Percentiles rank a stretch among this genome's conserved stretches.
Evolutionary conservation across 1,140 invertebrate species (phyloP).

Genomic region (Drosophila elegans): DNA sequence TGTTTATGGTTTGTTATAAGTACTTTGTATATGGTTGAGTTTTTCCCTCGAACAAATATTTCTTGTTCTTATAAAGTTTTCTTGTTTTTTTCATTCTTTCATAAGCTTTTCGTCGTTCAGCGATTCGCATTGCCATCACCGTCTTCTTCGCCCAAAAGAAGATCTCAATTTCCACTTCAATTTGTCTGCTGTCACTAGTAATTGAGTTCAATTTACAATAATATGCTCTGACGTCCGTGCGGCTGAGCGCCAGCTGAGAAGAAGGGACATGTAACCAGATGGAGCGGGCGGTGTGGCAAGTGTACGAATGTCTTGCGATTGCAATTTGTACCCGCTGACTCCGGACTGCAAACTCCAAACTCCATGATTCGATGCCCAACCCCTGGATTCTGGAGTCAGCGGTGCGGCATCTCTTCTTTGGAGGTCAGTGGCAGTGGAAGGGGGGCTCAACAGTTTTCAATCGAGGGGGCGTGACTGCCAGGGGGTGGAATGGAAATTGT

Average conservation of each 20-base stretch:
- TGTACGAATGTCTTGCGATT: slow-evolving; percentile 75
- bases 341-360: slow-evolving; percentile 3
- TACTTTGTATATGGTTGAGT: slow-evolving; percentile 1
- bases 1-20: not conserved
- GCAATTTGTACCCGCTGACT: slow-evolving; percentile 71
- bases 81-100: slow-evolving; percentile 29
- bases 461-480: slow-evolving; percentile 56
- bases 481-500: slow-evolving; percentile 33
- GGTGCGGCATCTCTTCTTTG: slow-evolving; percentile 17
- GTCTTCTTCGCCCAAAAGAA: slow-evolving; percentile 62
- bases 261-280: not conserved
- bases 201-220: slow-evolving; percentile 85
- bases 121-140: slow-evolving; percentile 28
- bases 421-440: slow-evolving; percentile 56
- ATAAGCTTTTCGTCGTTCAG: slow-evolving; percentile 33
- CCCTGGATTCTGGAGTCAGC: slow-evolving; percentile 27
- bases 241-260: slow-evolving; percentile 63
- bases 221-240: slow-evolving; percentile 79
- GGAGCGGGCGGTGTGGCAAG: slow-evolving; percentile 36
- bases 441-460: slow-evolving; percentile 59
- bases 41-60: slow-evolving; percentile 43
- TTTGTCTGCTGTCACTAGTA: slow-evolving; percentile 84
- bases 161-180: slow-evolving; percentile 85
- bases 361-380: slow-evolving; percentile 3
- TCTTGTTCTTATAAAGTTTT: slow-evolving; percentile 76